Base-by-base conservation (phyloP, 2,888 invertebrate species). In the Molorchus minor region DNA sequence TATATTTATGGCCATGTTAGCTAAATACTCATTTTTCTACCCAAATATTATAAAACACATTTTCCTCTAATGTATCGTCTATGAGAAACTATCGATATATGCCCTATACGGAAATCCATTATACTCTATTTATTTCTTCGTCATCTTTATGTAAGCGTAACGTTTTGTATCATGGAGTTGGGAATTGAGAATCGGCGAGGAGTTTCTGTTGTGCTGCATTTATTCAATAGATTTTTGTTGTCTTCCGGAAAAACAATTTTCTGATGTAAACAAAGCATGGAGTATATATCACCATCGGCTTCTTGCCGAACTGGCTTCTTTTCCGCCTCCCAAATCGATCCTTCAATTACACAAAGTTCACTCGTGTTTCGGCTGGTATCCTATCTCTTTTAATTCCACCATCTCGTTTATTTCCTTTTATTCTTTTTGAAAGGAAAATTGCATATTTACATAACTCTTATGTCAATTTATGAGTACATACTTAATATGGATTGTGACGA, bases 241-340 rank as follows among this genome's bases (percentile, higher is more conserved):
- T 54, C 55, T 53, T 54, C 44, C 45, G 47, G 43, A 29, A 40
- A 56, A 54, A 58, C 54, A 58, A 58, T 58, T 60, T 60, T 56
- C 56, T 17, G 56, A 60, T 45, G 60, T 56, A 60, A 60, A 60
- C 56, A 56, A 60, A 56, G 43, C 51, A 45, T 10, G n/a, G 38
- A 49, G 29, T 56, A 56, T 49, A 35, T 49, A 56, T 56, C 56
- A 49, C 49, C 49, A 49, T 56, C 56, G 43, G 43, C 56, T 56
- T 56, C 56, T 56, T 56, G 46, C 40, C 41, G 47, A 30, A 35
- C 49, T 49, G 43, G 49, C 46, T 49, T 35, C 56, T 29, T 20
- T 45, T 25, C 55, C 55, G 56, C 56, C 56, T 41, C 35, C 56
- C 16, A 56, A 40, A 56, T 56, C 56, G 56, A 56, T 49, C 56